phyloP scores from a whole-genome alignment of 2,888 invertebrate genomes.

The Tiphia femorata region DNA sequence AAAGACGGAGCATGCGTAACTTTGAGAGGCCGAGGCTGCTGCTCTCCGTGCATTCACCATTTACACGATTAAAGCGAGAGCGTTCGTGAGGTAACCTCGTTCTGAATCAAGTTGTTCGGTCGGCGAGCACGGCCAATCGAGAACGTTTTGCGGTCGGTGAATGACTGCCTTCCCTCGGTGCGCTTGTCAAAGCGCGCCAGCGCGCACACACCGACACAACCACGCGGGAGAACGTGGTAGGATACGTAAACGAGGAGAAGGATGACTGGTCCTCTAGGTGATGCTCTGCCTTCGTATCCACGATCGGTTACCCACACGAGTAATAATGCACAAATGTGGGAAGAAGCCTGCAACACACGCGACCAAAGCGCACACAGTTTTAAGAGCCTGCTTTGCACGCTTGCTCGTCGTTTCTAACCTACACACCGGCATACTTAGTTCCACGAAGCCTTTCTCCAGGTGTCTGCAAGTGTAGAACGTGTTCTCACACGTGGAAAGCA shows the following conservation, averaged over 20 bases:
- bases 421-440: no score
- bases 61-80: constrained; percentile 9
- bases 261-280: no score
- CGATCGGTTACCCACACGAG: no score
- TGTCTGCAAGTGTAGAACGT: no score
- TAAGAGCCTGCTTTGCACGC: no score
- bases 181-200: constrained; percentile 39
- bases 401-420: no score
- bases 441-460: no score
- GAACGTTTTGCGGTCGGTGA: constrained; percentile 45
- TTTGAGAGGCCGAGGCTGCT: not conserved
- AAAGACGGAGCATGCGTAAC: not conserved
- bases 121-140: constrained; percentile 46
- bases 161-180: constrained; percentile 40
- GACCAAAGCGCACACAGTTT: no score
- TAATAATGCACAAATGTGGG: no score
- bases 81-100: constrained; percentile 44
- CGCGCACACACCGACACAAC: constrained; percentile 1
- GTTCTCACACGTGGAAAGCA: no score
- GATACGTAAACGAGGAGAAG: not conserved
- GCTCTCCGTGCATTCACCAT: not conserved
- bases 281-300: no score
- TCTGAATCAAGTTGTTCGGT: constrained; percentile 46
- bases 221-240: not conserved
- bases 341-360: no score